phyloP scores from a whole-genome alignment of 1,140 invertebrate genomes.

The Saccostrea echinata region DNA sequence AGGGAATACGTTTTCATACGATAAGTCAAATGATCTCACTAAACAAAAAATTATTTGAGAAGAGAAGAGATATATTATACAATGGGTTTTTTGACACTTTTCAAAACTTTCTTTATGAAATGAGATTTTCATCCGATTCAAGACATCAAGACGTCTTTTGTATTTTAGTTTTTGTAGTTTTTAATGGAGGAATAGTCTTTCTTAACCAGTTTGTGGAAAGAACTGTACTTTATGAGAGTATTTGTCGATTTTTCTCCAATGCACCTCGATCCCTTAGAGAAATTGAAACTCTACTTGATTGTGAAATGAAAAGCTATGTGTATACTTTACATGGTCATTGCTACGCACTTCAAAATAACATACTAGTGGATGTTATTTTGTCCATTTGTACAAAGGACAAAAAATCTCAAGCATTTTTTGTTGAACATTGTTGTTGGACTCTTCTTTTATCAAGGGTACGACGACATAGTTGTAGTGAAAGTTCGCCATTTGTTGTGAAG shows the following conservation, averaged over 20 bases:
- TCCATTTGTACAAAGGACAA: not conserved
- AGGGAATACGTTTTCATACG: not conserved
- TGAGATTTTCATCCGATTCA: not conserved
- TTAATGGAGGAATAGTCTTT: not conserved
- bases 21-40: not conserved
- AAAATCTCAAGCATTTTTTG: not conserved
- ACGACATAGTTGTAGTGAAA: not conserved
- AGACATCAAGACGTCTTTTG: not conserved
- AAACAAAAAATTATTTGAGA: not conserved
- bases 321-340: not conserved
- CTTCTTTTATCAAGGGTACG: not conserved
- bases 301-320: not conserved
- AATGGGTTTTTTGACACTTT: not conserved
- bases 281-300: not conserved
- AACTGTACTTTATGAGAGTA: not conserved
- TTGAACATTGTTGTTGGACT: not conserved
- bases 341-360: not conserved
- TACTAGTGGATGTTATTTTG: not conserved
- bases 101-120: not conserved
- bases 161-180: not conserved
- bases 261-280: not conserved
- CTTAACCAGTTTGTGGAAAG: not conserved
- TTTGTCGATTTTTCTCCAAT: not conserved
- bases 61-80: not conserved
- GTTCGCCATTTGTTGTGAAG: not conserved